Evolutionary conservation across 92 coral and sea anemone species (phyloP).

Genomic region (Phenganax stokvisi): DNA sequence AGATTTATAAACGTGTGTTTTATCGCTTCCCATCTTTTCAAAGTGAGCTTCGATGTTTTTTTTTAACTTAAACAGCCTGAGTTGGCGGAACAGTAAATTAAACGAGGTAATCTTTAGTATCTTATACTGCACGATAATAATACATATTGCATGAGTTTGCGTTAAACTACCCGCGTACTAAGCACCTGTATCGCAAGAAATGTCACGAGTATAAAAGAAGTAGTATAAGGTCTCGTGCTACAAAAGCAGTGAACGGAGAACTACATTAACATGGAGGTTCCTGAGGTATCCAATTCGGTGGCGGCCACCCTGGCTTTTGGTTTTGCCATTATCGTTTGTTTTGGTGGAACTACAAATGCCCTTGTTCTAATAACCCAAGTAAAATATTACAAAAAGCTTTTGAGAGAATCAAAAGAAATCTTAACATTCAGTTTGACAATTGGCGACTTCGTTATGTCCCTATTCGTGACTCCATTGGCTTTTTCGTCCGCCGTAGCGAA

Average conservation of each 20-base stretch:
- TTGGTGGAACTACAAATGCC: slow-evolving; percentile 40
- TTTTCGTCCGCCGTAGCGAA: slow-evolving; percentile 44
- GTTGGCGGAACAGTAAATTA: not conserved
- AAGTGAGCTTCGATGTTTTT: not conserved
- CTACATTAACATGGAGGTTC: not conserved
- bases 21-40: slow-evolving; percentile 5
- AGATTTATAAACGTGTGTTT: not conserved
- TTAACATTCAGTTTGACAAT: slow-evolving; percentile 56
- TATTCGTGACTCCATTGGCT: slow-evolving; percentile 48
- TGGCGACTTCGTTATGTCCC: slow-evolving; percentile 59
- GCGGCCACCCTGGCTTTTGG: not conserved
- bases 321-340: not conserved
- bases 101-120: not conserved
- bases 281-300: not conserved
- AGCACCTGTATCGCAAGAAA: not conserved
- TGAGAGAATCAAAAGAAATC: slow-evolving; percentile 37
- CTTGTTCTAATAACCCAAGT: slow-evolving; percentile 47
- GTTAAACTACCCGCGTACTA: not conserved
- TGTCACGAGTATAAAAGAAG: slow-evolving; percentile 10
- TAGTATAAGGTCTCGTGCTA: not conserved
- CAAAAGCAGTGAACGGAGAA: too few relatives aligned
- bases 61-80: not conserved
- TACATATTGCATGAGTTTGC: not conserved
- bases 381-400: slow-evolving; percentile 37
- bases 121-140: not conserved